Percentiles rank a stretch among this genome's conserved stretches.
Conservation (phyloP, 2,888 invertebrate species). For the Orthosia cruda region DNA sequence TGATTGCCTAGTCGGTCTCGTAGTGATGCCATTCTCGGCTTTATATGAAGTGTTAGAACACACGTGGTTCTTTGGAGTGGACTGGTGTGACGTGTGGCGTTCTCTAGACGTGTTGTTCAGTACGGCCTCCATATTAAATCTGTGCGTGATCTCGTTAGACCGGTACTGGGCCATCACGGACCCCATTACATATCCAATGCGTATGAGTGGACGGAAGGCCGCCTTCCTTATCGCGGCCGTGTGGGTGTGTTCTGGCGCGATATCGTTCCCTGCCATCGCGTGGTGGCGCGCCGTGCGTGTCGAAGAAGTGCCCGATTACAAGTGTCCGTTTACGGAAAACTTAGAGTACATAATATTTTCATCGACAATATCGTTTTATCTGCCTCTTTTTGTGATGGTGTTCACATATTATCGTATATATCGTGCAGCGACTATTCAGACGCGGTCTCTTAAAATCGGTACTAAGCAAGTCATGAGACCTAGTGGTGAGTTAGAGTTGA, state of each 20-base stretch:
- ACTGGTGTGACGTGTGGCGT: slow-evolving; percentile 99
- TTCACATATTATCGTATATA: slow-evolving; percentile 99
- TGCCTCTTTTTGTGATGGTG: slow-evolving; percentile 99
- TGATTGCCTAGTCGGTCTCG: slow-evolving; percentile 98
- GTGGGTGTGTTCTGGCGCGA: slow-evolving; percentile 99
- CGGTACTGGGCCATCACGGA: slow-evolving; percentile 99
- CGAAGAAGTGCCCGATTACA: slow-evolving; percentile 95
- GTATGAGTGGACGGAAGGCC: slow-evolving; percentile 97
- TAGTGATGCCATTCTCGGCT: slow-evolving; percentile 99
- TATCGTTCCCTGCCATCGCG: slow-evolving; percentile 99
- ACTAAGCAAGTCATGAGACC: slow-evolving; percentile 97
- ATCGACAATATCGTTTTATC: slow-evolving; percentile 99
- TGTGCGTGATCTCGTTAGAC: slow-evolving; percentile 99
- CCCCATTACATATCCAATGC: slow-evolving; percentile 99
- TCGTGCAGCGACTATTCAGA: slow-evolving; percentile 98
- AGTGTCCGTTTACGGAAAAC: slow-evolving; percentile 99
- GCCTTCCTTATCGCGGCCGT: slow-evolving; percentile 97
- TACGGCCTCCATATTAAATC: slow-evolving; percentile 99
- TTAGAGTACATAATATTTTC: slow-evolving; percentile 99
- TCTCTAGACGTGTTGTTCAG: slow-evolving; percentile 99
- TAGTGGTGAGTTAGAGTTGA: slow-evolving; percentile 96
- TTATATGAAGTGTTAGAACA: slow-evolving; percentile 97
- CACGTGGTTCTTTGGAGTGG: slow-evolving; percentile 98
- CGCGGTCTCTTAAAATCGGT: slow-evolving; percentile 97
- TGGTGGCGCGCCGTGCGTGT: slow-evolving; percentile 98